Evolutionary conservation across 2,113 vertebrate species (phyloP).

Genomic region (Nesogale talazaci): DNA sequence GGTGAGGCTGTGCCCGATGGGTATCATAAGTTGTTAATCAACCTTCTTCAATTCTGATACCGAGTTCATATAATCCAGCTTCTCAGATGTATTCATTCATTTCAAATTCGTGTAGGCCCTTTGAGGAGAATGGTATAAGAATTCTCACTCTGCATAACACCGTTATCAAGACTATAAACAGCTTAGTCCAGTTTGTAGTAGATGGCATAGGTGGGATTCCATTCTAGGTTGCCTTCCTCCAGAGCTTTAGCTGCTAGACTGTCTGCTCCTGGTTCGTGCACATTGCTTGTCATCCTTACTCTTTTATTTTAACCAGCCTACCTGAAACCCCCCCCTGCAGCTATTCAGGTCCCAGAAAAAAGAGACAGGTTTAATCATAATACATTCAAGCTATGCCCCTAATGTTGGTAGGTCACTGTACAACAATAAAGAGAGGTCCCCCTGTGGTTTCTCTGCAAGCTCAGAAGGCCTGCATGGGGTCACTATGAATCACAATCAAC

Average conservation of each 20-base stretch:
- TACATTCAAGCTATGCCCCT: neutral
- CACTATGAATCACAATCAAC: too few relatives aligned
- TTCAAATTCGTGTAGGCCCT: conserved; percentile 47
- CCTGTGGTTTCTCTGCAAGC: neutral
- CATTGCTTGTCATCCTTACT: neutral
- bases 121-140: conserved; percentile 37
- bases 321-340: neutral
- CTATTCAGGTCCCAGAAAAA: neutral
- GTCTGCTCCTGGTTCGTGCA: neutral
- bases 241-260: neutral
- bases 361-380: neutral
- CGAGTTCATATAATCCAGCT: too few relatives aligned
- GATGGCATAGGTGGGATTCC: neutral
- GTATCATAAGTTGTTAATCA: too few relatives aligned
- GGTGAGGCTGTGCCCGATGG: too few relatives aligned
- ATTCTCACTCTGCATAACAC: conserved; percentile 43
- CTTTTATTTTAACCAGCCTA: neutral
- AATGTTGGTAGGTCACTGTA: neutral
- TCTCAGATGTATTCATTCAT: neutral
- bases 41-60: too few relatives aligned
- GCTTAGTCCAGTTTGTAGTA: conserved; percentile 14
- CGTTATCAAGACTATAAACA: neutral
- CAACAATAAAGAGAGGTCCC: neutral
- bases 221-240: neutral
- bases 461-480: too few relatives aligned